A percentile compares a stretch with the other conserved stretches of the same genome.
phyloP scores from a whole-genome alignment of 2,113 vertebrate species.

The Chionis minor region DNA sequence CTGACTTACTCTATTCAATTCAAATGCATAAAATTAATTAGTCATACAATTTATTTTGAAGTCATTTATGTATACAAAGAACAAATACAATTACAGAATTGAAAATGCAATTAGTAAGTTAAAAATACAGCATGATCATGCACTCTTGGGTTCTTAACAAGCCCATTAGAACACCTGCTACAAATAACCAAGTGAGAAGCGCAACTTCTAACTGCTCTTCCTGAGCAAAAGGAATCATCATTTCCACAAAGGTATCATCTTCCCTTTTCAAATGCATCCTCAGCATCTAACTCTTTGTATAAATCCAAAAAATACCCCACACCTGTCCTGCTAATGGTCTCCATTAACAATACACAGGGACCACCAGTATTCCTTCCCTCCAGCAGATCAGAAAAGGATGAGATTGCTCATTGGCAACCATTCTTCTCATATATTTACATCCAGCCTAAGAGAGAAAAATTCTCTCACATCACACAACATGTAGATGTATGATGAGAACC shows the following conservation, averaged over 20 bases:
- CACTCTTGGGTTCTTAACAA: neutral
- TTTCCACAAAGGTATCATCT: neutral
- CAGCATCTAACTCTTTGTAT: neutral
- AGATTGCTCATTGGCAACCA: neutral
- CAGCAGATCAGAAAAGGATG: neutral
- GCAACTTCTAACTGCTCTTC: neutral
- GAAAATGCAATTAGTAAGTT: slow-evolving; percentile 70
- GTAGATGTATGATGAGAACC: neutral
- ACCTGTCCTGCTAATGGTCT: neutral
- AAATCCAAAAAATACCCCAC: neutral
- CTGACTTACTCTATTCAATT: slow-evolving; percentile 50
- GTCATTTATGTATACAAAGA: slow-evolving; percentile 67
- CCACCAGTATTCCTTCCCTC: neutral
- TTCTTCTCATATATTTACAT: neutral
- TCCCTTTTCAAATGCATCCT: neutral
- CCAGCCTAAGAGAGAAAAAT: neutral
- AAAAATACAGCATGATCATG: neutral
- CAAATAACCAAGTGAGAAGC: neutral
- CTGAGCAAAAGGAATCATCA: neutral
- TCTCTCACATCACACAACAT: neutral
- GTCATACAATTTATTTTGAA: slow-evolving; percentile 68
- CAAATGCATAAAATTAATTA: slow-evolving; percentile 70
- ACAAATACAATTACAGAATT: slow-evolving; percentile 71
- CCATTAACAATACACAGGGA: neutral
- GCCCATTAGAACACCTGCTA: neutral